These are phyloP conservation scores for Odontesthes bonariensis DNA, from an alignment of 2,113 vertebrate species.

Conservation along the genomic window DNA sequence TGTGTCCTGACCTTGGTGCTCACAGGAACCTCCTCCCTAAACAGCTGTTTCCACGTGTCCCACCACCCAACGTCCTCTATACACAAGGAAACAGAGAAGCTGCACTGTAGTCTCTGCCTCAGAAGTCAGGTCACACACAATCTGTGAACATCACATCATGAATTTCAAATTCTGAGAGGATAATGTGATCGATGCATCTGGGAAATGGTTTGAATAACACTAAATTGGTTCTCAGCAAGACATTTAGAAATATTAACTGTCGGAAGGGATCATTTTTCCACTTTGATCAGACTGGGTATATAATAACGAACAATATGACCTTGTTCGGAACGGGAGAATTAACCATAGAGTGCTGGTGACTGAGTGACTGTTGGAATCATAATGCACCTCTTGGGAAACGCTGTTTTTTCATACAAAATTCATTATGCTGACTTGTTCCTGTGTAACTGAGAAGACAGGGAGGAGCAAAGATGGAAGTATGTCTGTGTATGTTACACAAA, in stretches of 20 bases:
- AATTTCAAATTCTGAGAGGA: slow-evolving; percentile 44
- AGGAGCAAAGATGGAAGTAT: slow-evolving; percentile 49
- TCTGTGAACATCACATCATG: slow-evolving; percentile 46
- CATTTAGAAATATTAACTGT: slow-evolving; percentile 64
- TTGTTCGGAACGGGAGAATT: slow-evolving; percentile 55
- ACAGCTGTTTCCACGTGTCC: slow-evolving; percentile 74
- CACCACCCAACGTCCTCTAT: slow-evolving; percentile 44
- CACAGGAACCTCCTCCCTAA: slow-evolving; percentile 76
- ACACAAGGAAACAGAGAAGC: slow-evolving; percentile 49
- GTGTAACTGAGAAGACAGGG: slow-evolving; percentile 54
- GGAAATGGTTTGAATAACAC: slow-evolving; percentile 49
- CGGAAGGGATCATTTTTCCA: slow-evolving; percentile 40
- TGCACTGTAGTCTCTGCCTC: slow-evolving; percentile 12
- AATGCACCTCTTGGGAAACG: slow-evolving; percentile 57
- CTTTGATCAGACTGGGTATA: slow-evolving; percentile 58
- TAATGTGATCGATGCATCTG: slow-evolving; percentile 39
- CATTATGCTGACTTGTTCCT: slow-evolving; percentile 66
- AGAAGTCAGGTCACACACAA: slow-evolving; percentile 29
- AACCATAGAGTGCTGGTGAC: slow-evolving; percentile 51
- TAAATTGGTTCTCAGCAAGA: slow-evolving; percentile 37
- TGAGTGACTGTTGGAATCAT: slow-evolving; percentile 63
- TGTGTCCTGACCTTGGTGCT: slow-evolving; percentile 60
- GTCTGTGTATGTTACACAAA: slow-evolving; percentile 57
- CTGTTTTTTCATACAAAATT: slow-evolving; percentile 66
- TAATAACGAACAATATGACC: slow-evolving; percentile 69